Conservation (phyloP, 2,888 invertebrate species). For the Gasteruption jaculator region DNA sequence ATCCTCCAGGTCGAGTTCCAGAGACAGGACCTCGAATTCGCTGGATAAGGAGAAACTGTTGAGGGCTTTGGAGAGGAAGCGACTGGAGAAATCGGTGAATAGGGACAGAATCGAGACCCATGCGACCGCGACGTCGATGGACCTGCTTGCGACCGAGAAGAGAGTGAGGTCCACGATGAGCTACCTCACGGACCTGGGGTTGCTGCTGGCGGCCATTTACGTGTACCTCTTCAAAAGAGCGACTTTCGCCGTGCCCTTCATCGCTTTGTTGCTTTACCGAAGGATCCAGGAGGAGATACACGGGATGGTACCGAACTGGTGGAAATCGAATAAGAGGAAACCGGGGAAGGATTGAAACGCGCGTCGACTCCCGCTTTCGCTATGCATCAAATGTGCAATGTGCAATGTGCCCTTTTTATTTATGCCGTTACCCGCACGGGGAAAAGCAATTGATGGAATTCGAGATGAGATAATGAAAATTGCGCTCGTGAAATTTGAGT, state of each 20-base stretch:
- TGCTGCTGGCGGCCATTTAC: slow-evolving; percentile 75
- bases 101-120: slow-evolving; percentile 14
- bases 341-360: too few relatives aligned
- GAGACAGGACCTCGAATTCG: slow-evolving; percentile 42
- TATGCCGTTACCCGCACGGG: too few relatives aligned
- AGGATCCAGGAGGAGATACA: slow-evolving; percentile 66
- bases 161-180: slow-evolving; percentile 68
- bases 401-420: too few relatives aligned
- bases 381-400: too few relatives aligned
- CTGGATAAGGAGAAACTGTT: slow-evolving; percentile 43
- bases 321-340: slow-evolving; percentile 26
- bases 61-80: slow-evolving; percentile 30
- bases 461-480: too few relatives aligned
- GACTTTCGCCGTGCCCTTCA: slow-evolving; percentile 73
- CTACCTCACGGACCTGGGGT: slow-evolving; percentile 70
- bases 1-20: slow-evolving; percentile 39
- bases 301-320: slow-evolving; percentile 33
- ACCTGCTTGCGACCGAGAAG: slow-evolving; percentile 58
- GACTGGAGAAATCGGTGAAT: slow-evolving; percentile 20
- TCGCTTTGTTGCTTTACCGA: slow-evolving; percentile 72
- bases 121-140: slow-evolving; percentile 27
- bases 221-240: slow-evolving; percentile 78
- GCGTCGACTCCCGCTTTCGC: too few relatives aligned
- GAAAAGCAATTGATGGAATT: too few relatives aligned
- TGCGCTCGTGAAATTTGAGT: too few relatives aligned